phyloP scores from a whole-genome alignment of 2,888 invertebrate species.

The Diaprepes abbreviatus region DNA sequence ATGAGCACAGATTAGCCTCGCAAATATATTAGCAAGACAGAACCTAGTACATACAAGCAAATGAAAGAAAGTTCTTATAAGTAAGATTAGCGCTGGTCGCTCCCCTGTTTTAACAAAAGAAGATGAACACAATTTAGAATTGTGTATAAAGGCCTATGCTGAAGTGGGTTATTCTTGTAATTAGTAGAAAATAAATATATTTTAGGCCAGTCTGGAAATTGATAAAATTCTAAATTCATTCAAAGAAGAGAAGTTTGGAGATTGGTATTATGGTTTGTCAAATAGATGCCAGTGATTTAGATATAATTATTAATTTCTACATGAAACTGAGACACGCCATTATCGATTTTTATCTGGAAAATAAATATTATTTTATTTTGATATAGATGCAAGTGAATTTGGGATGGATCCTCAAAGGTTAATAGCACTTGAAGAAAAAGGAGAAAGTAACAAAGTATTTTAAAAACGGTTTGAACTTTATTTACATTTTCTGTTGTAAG shows the following conservation, averaged over 20 bases:
- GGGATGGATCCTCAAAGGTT: too few species aligned
- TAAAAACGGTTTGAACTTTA: slow-evolving; percentile 50
- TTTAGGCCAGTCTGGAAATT: not conserved
- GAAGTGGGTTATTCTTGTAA: not conserved
- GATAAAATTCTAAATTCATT: slow-evolving; percentile 35
- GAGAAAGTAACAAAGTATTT: too few species aligned
- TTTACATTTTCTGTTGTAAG: slow-evolving; percentile 53
- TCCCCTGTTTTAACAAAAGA: not conserved
- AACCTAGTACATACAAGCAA: too few species aligned
- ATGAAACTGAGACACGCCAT: slow-evolving; percentile 30
- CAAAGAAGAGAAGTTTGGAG: slow-evolving; percentile 53
- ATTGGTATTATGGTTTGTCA: slow-evolving; percentile 52
- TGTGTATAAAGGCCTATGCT: slow-evolving; percentile 8
- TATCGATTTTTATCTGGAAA: not conserved
- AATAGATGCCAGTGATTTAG: slow-evolving; percentile 51
- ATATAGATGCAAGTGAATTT: slow-evolving; percentile 2
- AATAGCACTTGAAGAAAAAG: too few species aligned
- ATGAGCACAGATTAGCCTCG: too few species aligned
- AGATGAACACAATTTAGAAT: slow-evolving; percentile 4
- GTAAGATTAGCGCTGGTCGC: slow-evolving; percentile 22
- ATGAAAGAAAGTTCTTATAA: too few species aligned
- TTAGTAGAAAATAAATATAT: slow-evolving; percentile 15
- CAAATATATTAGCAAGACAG: too few species aligned
- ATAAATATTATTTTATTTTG: slow-evolving; percentile 1
- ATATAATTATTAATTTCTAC: slow-evolving; percentile 55